Percentiles rank a stretch among this genome's conserved stretches.
These are phyloP conservation scores for Erinaceus europaeus DNA, from an alignment of 2,113 vertebrate species.

Conservation along the genomic window DNA sequence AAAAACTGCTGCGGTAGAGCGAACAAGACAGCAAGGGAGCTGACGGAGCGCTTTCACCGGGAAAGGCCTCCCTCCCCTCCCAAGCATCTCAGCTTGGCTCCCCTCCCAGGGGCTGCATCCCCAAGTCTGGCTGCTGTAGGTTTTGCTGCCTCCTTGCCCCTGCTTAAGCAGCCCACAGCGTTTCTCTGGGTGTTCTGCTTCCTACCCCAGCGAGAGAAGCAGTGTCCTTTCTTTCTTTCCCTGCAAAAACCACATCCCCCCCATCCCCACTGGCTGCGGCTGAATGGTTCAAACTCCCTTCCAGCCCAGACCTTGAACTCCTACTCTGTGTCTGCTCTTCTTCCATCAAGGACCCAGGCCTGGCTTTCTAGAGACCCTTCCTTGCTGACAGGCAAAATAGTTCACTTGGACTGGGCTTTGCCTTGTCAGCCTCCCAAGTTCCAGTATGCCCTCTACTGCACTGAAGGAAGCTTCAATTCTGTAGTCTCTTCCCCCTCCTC, in stretches of 20 bases:
- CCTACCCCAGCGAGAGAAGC: neutral
- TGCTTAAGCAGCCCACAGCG: neutral
- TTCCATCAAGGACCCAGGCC: neutral
- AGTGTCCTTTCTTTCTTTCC: neutral
- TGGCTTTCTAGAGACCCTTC: neutral
- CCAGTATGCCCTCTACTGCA: too few species aligned
- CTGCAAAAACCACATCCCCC: neutral
- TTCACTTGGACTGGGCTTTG: too few species aligned
- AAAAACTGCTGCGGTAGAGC: conserved; percentile 30
- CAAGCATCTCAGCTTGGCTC: neutral
- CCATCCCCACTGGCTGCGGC: too few species aligned
- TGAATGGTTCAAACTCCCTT: too few species aligned
- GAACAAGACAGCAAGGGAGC: neutral
- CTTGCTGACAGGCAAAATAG: neutral
- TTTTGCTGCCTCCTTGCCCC: neutral
- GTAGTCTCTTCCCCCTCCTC: too few species aligned
- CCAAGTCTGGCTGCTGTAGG: neutral
- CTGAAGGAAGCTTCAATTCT: too few species aligned
- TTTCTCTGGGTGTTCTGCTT: neutral
- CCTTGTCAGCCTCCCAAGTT: too few species aligned
- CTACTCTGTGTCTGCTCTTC: too few species aligned
- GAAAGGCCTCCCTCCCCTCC: neutral
- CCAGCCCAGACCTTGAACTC: too few species aligned
- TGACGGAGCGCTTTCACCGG: conserved; percentile 46
- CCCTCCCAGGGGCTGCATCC: neutral